Percentiles rank a stretch among this genome's conserved stretches.
Evolutionary conservation across 2,113 vertebrate species (phyloP).

Genomic region (Nannobrachium achirus): DNA sequence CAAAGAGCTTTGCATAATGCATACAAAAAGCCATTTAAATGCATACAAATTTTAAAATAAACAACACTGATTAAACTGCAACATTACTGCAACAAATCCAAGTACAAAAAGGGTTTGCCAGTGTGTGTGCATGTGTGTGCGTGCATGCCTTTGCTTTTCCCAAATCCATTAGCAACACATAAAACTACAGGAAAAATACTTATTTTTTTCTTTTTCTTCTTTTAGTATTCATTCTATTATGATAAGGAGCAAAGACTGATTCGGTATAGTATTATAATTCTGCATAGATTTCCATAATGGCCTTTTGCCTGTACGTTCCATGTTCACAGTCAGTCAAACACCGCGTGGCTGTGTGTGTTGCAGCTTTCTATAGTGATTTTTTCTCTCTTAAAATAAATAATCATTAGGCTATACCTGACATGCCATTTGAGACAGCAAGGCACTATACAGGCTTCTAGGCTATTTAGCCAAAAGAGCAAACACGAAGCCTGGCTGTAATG

Average conservation of each 20-base stretch:
- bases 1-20: too few species aligned
- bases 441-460: too few species aligned
- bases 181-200: neutral
- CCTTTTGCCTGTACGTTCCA: slow-evolving; percentile 55
- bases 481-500: too few species aligned
- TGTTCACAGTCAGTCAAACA: slow-evolving; percentile 71
- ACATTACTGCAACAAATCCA: neutral
- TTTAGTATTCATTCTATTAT: neutral
- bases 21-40: too few species aligned
- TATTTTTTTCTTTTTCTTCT: neutral
- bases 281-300: slow-evolving; percentile 52
- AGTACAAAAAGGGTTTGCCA: neutral
- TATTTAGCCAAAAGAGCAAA: too few species aligned
- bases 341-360: neutral
- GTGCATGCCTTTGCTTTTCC: too few species aligned
- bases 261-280: slow-evolving; percentile 38
- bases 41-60: too few species aligned
- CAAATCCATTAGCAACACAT: neutral
- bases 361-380: too few species aligned
- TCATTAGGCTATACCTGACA: too few species aligned
- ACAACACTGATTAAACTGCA: neutral
- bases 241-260: slow-evolving; percentile 5
- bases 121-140: too few species aligned
- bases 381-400: too few species aligned
- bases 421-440: too few species aligned